Evolutionary conservation across 2,797 vertebrate species (phyloP), one percentile per base, ranked within the genome.

Genomic region (Clarias laeviceps): DNA sequence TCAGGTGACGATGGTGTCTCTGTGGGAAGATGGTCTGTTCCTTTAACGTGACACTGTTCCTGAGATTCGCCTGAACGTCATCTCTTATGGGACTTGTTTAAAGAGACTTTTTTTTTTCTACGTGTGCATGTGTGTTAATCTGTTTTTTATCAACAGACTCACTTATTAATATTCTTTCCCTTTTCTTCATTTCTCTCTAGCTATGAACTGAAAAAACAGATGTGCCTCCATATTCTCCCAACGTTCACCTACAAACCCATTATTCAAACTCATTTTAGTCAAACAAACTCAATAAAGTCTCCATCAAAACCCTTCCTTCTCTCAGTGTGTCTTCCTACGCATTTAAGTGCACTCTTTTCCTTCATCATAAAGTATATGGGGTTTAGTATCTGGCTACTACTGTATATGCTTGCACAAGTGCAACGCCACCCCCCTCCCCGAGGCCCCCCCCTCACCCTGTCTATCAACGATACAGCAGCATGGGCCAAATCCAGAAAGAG

Each of bases 401-500:
- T 12, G 2, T 12, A 89, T 92, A 92, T 94, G 93, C 93, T 56
- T 80, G 85, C 81, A 91, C 88, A 94, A 94, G 88, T 92, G 8
- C 40, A 37, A 2, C 34, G 2, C 34, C 0, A 37, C 40, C 40
- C 40, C 40, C 40, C 40, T 40, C 6, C 7, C 40, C 40, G 0
- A 7, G 40, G 40, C 40, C 40, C 45, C 11, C 45, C 45, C 2
- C 45, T 32, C 2, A 5, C 86, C 76, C 77, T 80, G 83, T 89
- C 85, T 78, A 76, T 86, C 86, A 85, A 74, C 64, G 54, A 32
- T 56, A 85, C 79, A 77, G 74, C 70, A 59, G 64, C 12, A 68
- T 86, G 74, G 83, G 85, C 45, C 37, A 81, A 64, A 69, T 76
- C 72, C 79, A 37, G 66, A 69, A 62, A 76, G 79, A 87, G 73